Percentiles rank a stretch among this genome's conserved stretches.
Conservation (phyloP, 1,140 invertebrate species). For the Riptortus pedestris region DNA sequence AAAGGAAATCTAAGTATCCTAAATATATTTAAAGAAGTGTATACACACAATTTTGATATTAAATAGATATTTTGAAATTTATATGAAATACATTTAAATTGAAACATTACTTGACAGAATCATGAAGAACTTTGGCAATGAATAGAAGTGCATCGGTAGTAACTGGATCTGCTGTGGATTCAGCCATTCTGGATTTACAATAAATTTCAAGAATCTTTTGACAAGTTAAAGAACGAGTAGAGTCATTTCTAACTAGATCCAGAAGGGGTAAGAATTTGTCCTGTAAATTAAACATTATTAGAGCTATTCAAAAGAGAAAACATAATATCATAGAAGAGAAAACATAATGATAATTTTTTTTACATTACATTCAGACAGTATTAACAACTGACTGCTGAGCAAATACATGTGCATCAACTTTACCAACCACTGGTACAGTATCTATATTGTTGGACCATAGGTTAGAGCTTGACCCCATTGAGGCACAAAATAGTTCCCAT, state of each 20-base stretch:
- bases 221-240: conserved; percentile 67
- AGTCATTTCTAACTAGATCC: conserved; percentile 80
- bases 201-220: conserved; percentile 69
- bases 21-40: too few relatives aligned
- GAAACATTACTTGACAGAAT: conserved; percentile 87
- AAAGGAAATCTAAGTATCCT: too few relatives aligned
- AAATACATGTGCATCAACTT: too few relatives aligned
- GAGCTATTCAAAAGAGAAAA: too few relatives aligned
- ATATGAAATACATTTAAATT: too few relatives aligned
- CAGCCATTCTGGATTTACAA: conserved; percentile 44
- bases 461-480: too few relatives aligned
- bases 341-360: too few relatives aligned
- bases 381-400: not conserved
- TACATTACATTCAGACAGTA: not conserved
- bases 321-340: too few relatives aligned
- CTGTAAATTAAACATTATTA: conserved; percentile 43
- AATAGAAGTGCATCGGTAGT: conserved; percentile 78
- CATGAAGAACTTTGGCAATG: conserved; percentile 76
- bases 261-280: conserved; percentile 82
- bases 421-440: too few relatives aligned
- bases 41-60: too few relatives aligned
- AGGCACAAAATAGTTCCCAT: too few relatives aligned
- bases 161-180: conserved; percentile 65
- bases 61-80: not conserved
- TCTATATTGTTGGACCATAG: too few relatives aligned